Evolutionary conservation across 2,113 vertebrate genomes (phyloP), one percentile per base, ranked within the genome.

Genomic region (Hymenochirus boettgeri): DNA sequence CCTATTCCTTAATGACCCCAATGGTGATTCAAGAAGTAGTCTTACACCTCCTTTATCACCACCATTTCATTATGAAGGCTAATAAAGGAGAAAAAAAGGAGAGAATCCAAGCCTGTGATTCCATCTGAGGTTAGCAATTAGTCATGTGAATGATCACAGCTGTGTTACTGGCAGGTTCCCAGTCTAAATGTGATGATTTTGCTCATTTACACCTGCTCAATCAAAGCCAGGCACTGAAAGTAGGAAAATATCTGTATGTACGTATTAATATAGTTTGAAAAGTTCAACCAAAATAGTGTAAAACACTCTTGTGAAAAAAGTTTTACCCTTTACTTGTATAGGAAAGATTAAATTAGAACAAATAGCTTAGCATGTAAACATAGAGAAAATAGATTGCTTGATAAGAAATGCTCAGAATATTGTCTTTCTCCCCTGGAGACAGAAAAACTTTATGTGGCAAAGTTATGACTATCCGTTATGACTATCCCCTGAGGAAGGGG

Each of bases 71-170:
- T 96, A 96, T 94, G 90, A 90, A 91, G 89, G 87, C 91, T 87
- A 91, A 97, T 66, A 95, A 91, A 92, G 90, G 23, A 18, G 7
- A 48, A 51, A 52, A 54, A 46, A 53, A 35, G 23, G 7, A 53
- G 57, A 29, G 27, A 12, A 54, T 29, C 91, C 91, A 90, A 86
- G 92, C 92, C 90, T 88, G 91, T 93, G 94, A 94, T 94, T 95
- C 93, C 92, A 92, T 96, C 92, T 92, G 93, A 93, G 94, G 90
- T 95, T 97, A 98, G 95, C 94, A 98, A 99, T 99, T 98, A 98
- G 94, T 97, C 93, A 97, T 95, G 89, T 95, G 92, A 94, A 90
- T 93, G 92, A 93, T 89, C 94, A 96, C 94, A 98, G 97, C 95
- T 98, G 95, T 92, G 65, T 18, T 93, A 86, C 91, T 93, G 95